Conservation (phyloP, 2,888 invertebrate genomes). For the Anthoptus insignis region DNA sequence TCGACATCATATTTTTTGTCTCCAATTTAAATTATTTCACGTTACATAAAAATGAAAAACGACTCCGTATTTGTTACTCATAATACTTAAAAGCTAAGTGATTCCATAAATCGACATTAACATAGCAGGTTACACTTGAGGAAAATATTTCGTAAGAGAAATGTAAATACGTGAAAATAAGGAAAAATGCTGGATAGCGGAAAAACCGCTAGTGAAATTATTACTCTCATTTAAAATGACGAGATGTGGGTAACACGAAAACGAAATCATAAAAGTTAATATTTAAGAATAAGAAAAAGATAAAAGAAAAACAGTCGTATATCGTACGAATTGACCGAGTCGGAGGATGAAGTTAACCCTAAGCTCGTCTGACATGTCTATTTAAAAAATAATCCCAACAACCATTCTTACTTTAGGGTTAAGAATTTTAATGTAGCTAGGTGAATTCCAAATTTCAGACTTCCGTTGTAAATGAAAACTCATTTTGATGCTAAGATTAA, state of each 20-base stretch:
- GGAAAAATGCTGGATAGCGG: constrained; percentile 13
- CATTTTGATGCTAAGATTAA: background rate
- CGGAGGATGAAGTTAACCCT: constrained; percentile 27
- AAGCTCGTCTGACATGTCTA: constrained; percentile 17
- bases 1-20: constrained; percentile 10
- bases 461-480: background rate
- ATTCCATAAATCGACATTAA: background rate
- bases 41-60: background rate
- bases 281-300: constrained; percentile 33
- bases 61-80: background rate
- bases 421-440: background rate
- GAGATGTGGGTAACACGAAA: constrained; percentile 21
- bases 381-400: constrained; percentile 27
- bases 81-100: background rate
- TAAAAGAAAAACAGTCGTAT: constrained; percentile 29
- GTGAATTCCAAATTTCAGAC: background rate
- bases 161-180: constrained; percentile 3
- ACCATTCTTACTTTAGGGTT: background rate
- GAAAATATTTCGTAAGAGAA: background rate
- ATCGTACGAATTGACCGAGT: constrained; percentile 34
- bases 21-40: background rate
- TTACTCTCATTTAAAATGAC: constrained; percentile 25
- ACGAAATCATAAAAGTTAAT: constrained; percentile 37
- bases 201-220: constrained; percentile 27
- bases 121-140: background rate